Conservation (phyloP, 1,140 invertebrate genomes). For the Musca domestica region DNA sequence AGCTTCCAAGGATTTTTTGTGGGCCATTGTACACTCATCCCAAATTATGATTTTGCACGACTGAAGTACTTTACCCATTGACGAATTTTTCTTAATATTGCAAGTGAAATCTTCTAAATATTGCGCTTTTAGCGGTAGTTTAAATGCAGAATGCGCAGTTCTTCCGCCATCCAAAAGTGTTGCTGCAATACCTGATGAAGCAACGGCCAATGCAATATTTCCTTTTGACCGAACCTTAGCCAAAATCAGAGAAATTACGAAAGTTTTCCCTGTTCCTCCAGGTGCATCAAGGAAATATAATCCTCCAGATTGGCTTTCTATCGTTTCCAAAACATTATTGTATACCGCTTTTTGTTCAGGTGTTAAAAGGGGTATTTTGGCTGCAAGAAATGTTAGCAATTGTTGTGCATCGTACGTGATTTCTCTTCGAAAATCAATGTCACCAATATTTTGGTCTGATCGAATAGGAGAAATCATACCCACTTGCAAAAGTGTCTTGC, state of each 20-base stretch:
- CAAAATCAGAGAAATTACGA: constrained; percentile 48
- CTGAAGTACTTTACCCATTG: constrained; percentile 41
- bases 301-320: neutral
- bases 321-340: constrained; percentile 14
- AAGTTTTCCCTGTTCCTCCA: too few species aligned
- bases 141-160: constrained; percentile 57
- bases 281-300: constrained; percentile 34
- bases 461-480: constrained; percentile 45
- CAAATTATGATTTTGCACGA: constrained; percentile 35
- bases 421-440: too few species aligned
- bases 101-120: constrained; percentile 34
- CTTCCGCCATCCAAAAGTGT: constrained; percentile 56
- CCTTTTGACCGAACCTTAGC: too few species aligned
- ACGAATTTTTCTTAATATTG: constrained; percentile 39
- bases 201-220: too few species aligned
- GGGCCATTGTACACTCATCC: too few species aligned
- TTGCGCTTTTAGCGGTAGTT: constrained; percentile 33
- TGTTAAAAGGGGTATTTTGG: constrained; percentile 17
- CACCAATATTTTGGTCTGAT: constrained; percentile 29
- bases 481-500: constrained; percentile 33
- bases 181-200: too few species aligned
- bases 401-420: constrained; percentile 29
- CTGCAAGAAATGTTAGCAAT: constrained; percentile 11
- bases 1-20: too few species aligned
- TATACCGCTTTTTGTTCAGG: constrained; percentile 21